Evolutionary conservation across 2,797 vertebrate genomes (phyloP).

Genomic region (Silurus aristotelis): DNA sequence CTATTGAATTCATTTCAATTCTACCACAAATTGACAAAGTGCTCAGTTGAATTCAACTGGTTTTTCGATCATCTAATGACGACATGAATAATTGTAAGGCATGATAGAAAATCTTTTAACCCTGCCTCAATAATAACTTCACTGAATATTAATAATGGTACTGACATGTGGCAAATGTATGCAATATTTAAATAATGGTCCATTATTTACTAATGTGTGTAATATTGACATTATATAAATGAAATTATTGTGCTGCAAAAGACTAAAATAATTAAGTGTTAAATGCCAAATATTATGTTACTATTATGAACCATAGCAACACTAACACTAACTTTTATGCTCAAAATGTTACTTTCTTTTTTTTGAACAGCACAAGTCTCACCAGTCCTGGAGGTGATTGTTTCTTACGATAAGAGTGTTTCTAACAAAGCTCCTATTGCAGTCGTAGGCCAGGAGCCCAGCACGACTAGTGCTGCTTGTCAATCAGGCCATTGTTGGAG

Average conservation of each 20-base stretch:
- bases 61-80: neutral
- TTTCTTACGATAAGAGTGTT: constrained; percentile 55
- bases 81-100: neutral
- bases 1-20: neutral
- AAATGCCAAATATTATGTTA: constrained; percentile 13
- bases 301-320: neutral
- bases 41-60: neutral
- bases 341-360: neutral
- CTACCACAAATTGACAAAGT: neutral
- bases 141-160: neutral
- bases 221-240: neutral
- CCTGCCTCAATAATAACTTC: neutral
- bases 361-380: constrained; percentile 33
- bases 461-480: constrained; percentile 57
- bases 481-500: constrained; percentile 63
- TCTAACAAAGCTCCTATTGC: constrained; percentile 55
- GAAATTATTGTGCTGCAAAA: neutral
- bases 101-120: neutral
- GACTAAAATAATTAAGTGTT: neutral
- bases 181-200: neutral
- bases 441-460: constrained; percentile 48
- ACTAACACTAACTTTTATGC: constrained; percentile 1
- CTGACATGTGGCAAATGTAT: neutral
- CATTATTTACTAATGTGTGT: neutral
- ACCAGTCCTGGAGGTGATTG: constrained; percentile 45